Evolutionary conservation across 2,113 vertebrate genomes (phyloP).

Genomic region (Aythya baeri): DNA sequence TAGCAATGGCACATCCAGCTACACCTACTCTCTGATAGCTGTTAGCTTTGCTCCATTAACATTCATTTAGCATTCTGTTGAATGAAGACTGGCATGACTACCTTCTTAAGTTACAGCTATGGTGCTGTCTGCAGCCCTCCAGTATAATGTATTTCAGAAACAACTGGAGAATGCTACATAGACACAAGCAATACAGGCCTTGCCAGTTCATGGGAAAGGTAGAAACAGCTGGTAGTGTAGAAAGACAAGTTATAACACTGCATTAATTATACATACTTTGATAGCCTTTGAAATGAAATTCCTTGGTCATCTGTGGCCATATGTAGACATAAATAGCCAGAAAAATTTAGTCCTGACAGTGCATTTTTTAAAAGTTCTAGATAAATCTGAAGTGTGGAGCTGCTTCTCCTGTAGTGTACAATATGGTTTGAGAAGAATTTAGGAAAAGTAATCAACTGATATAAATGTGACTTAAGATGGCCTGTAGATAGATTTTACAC

Average conservation of each 20-base stretch:
- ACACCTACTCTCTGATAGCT: background rate
- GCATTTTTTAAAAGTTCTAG: background rate
- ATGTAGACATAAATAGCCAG: background rate
- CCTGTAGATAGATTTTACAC: background rate
- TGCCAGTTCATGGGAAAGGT: background rate
- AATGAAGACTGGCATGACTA: background rate
- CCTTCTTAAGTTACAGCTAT: background rate
- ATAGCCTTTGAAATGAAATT: background rate
- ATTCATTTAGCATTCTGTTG: background rate
- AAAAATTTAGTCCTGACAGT: background rate
- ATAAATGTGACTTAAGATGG: background rate
- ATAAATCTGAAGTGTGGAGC: background rate
- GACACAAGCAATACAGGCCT: background rate
- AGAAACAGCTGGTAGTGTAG: background rate
- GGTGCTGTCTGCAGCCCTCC: background rate
- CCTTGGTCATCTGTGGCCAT: background rate
- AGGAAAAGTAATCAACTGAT: background rate
- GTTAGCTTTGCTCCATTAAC: background rate
- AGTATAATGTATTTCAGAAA: background rate
- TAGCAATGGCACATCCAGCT: background rate
- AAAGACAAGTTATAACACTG: background rate
- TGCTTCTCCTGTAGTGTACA: background rate
- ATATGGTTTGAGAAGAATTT: background rate
- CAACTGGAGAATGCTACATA: background rate
- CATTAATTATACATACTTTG: background rate